A percentile compares a stretch with the other conserved stretches of the same genome.
phyloP scores from a whole-genome alignment of 2,113 vertebrate species.

The Pyrgilauda ruficollis region DNA sequence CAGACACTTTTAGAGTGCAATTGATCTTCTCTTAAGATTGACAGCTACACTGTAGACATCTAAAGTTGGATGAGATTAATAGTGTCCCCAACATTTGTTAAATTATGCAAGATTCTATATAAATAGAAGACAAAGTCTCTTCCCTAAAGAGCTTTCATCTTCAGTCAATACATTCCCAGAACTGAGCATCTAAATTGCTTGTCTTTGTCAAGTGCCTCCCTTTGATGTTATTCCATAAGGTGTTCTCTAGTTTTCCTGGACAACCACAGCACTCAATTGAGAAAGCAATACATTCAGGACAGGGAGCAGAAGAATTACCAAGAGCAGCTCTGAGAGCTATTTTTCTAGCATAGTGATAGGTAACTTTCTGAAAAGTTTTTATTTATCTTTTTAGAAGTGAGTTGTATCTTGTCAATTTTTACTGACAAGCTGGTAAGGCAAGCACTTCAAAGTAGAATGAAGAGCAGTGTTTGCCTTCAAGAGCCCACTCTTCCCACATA shows the following conservation, averaged over 20 bases:
- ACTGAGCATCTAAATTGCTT: slow-evolving; percentile 62
- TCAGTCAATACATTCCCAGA: slow-evolving; percentile 62
- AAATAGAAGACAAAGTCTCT: slow-evolving; percentile 66
- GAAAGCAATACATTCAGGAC: slow-evolving; percentile 16
- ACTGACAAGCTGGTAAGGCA: neutral
- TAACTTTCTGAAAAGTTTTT: slow-evolving; percentile 30
- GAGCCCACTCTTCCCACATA: neutral
- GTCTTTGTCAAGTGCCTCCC: slow-evolving; percentile 49
- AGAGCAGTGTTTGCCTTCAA: neutral
- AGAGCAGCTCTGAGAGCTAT: neutral
- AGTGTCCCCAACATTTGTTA: slow-evolving; percentile 66
- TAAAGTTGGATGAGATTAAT: slow-evolving; percentile 68
- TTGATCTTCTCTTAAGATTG: slow-evolving; percentile 70
- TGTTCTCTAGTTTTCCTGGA: slow-evolving; percentile 55
- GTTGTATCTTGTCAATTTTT: slow-evolving; percentile 26
- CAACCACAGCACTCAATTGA: slow-evolving; percentile 7
- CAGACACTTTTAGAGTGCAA: slow-evolving; percentile 54
- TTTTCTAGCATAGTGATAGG: neutral
- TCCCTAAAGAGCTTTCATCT: slow-evolving; percentile 66
- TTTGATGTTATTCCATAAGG: slow-evolving; percentile 63
- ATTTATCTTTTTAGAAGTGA: slow-evolving; percentile 14
- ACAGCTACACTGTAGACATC: slow-evolving; percentile 65
- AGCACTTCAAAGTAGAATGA: slow-evolving; percentile 42
- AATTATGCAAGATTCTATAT: slow-evolving; percentile 66
- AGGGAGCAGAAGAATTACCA: neutral